These are phyloP conservation scores for Ooceraea biroi DNA, from an alignment of 1,140 invertebrate genomes.

Conservation along the genomic window DNA sequence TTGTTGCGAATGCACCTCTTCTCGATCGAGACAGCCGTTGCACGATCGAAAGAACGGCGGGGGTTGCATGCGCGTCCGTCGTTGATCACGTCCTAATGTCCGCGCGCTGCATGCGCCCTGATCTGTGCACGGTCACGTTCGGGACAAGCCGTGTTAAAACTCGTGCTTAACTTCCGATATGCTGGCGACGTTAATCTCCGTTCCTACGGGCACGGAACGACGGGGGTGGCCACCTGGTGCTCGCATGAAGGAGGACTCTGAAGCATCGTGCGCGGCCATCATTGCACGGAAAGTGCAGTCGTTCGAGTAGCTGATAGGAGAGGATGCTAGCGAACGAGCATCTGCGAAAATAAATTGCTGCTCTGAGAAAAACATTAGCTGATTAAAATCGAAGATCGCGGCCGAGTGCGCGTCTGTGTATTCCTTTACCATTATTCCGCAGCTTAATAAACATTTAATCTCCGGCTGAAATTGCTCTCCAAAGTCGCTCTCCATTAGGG, in stretches of 20 bases:
- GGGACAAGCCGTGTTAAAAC: constrained; percentile 64
- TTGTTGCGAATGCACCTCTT: not conserved
- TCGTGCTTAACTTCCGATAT: constrained; percentile 63
- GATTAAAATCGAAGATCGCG: not conserved
- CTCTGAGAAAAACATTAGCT: not conserved
- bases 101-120: constrained; percentile 22
- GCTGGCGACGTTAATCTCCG: constrained; percentile 70
- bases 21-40: constrained; percentile 20
- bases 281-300: constrained; percentile 35
- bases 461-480: too few species aligned
- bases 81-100: constrained; percentile 73
- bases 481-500: too few species aligned
- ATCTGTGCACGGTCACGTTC: constrained; percentile 59
- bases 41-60: constrained; percentile 39
- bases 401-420: not conserved
- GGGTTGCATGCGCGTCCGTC: constrained; percentile 39
- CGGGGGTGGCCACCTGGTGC: constrained; percentile 64
- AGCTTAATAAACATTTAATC: not conserved
- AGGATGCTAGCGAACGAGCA: not conserved
- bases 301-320: constrained; percentile 20
- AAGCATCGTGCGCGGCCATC: constrained; percentile 30
- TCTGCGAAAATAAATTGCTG: not conserved
- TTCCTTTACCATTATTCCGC: not conserved
- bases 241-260: constrained; percentile 32
- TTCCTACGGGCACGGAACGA: constrained; percentile 52